Percentiles rank a stretch among this genome's conserved stretches.
phyloP scores from a whole-genome alignment of 2,888 invertebrate species.

The Mythimna ferrago region DNA sequence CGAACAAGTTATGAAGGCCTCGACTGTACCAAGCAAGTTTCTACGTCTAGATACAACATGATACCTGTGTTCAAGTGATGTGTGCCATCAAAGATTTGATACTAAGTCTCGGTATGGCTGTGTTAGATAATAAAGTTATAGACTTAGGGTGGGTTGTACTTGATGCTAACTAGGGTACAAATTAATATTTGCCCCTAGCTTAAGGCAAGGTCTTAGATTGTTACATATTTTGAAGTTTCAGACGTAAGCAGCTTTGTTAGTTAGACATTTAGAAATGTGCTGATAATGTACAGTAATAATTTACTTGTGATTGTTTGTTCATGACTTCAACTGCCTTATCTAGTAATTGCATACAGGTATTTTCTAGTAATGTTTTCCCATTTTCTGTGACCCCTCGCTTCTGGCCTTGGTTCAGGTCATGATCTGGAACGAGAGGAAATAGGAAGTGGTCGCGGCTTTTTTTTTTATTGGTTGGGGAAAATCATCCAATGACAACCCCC shows the following conservation, averaged over 20 bases:
- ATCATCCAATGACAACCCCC: too few species aligned
- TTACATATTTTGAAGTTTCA: constrained; percentile 10
- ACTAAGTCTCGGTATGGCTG: constrained; percentile 25
- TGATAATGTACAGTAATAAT: not conserved
- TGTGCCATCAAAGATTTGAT: constrained; percentile 28
- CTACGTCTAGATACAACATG: constrained; percentile 10
- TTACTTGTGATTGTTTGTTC: not conserved
- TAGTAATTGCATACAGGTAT: too few species aligned
- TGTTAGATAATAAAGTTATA: constrained; percentile 37
- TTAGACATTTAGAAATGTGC: not conserved
- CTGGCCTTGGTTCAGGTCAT: too few species aligned
- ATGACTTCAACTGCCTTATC: not conserved
- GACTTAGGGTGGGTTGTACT: constrained; percentile 3
- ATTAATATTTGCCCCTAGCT: constrained; percentile 13
- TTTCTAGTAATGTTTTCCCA: too few species aligned
- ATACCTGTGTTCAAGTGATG: constrained; percentile 24
- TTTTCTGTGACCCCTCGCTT: too few species aligned
- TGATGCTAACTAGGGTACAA: not conserved
- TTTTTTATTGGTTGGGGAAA: too few species aligned
- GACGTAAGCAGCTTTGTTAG: not conserved
- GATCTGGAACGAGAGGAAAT: too few species aligned
- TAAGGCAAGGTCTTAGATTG: not conserved
- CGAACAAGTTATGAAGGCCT: not conserved
- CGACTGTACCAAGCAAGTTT: constrained; percentile 62
- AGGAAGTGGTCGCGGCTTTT: too few species aligned